phyloP scores from a whole-genome alignment of 2,113 vertebrate species.

The Chaenocephalus aceratus region DNA sequence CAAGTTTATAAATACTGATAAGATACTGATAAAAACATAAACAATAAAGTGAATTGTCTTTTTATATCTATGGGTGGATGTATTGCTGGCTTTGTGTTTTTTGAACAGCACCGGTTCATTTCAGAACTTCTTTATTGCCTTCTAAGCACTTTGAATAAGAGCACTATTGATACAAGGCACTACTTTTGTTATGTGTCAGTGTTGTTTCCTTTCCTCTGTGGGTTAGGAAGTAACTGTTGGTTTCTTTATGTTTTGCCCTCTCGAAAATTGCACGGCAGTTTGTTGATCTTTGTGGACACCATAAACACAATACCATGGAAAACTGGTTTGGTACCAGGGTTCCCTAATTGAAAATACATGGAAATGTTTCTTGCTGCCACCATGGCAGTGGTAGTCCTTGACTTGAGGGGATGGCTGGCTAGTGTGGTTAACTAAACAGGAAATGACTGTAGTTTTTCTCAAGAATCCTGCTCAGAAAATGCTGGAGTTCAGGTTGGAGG shows the following conservation, averaged over 20 bases:
- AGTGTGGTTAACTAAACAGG: slow-evolving; percentile 45
- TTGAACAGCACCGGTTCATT: slow-evolving; percentile 19
- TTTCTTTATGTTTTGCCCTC: slow-evolving; percentile 53
- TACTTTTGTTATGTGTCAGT: slow-evolving; percentile 24
- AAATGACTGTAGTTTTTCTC: slow-evolving; percentile 29
- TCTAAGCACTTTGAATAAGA: slow-evolving; percentile 22
- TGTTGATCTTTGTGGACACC: slow-evolving; percentile 69
- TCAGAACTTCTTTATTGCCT: slow-evolving; percentile 27
- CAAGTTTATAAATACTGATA: background rate
- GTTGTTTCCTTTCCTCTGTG: slow-evolving; percentile 46
- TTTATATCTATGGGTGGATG: background rate
- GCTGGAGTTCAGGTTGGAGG: slow-evolving; percentile 36
- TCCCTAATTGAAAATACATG: slow-evolving; percentile 50
- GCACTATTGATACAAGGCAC: background rate
- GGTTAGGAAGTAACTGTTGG: slow-evolving; percentile 52
- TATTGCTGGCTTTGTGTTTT: background rate
- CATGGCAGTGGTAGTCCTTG: slow-evolving; percentile 23
- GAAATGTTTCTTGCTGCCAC: slow-evolving; percentile 34
- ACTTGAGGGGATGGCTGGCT: background rate
- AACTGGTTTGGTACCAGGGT: slow-evolving; percentile 64
- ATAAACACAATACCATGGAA: slow-evolving; percentile 46
- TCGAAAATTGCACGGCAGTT: slow-evolving; percentile 33
- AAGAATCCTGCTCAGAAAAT: slow-evolving; percentile 31
- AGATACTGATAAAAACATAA: slow-evolving; percentile 2
- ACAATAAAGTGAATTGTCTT: background rate